Conservation (phyloP, 1,140 invertebrate genomes). For the Harlomillsia oculata region DNA sequence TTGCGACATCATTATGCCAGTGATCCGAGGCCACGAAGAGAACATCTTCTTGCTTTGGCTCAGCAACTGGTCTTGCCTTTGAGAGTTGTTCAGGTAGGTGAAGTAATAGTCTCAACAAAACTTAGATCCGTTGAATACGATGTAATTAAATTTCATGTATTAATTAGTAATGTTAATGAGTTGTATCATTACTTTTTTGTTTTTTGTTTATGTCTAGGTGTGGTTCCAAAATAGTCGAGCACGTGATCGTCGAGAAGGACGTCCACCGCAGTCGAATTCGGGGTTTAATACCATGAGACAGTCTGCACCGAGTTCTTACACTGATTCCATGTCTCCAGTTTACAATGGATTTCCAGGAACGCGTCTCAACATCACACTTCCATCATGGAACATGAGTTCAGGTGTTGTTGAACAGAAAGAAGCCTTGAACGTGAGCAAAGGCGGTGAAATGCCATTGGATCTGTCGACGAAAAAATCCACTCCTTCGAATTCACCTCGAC, state of each 20-base stretch:
- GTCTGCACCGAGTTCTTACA: not conserved
- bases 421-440: not conserved
- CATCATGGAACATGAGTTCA: not conserved
- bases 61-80: conserved; percentile 80
- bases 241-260: conserved; percentile 67
- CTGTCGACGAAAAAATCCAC: conserved; percentile 69
- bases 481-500: conserved; percentile 50
- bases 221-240: conserved; percentile 98
- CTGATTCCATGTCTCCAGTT: conserved; percentile 13
- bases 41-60: conserved; percentile 81
- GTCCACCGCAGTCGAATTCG: conserved; percentile 39
- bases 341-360: conserved; percentile 9
- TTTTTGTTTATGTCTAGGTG: conserved; percentile 41
- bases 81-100: conserved; percentile 74
- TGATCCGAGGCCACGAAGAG: conserved; percentile 85
- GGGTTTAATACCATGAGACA: not conserved
- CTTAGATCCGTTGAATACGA: too few species aligned
- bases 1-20: conserved; percentile 77
- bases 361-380: conserved; percentile 1
- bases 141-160: too few species aligned
- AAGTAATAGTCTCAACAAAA: too few species aligned
- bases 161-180: too few species aligned
- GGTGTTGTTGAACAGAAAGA: not conserved
- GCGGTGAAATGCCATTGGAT: conserved; percentile 68
- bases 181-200: not conserved